Conservation (phyloP, 2,888 invertebrate genomes). For the Liodrosophila aerea region DNA sequence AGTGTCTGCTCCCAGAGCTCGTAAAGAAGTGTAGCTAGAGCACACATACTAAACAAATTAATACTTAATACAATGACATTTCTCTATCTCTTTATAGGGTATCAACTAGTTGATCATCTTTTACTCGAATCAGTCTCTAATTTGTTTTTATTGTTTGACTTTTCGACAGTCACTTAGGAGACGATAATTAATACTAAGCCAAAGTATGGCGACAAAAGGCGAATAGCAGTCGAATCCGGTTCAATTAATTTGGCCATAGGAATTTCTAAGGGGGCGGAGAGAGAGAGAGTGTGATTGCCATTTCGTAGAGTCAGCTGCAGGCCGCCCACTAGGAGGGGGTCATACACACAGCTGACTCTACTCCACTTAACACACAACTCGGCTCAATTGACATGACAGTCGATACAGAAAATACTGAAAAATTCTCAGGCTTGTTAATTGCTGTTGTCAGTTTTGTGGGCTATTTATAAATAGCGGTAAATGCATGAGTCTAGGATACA, state of each 20-base stretch:
- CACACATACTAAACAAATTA: too few species aligned
- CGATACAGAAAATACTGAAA: conserved; percentile 54
- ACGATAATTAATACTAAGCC: conserved; percentile 71
- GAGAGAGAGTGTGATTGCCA: conserved; percentile 57
- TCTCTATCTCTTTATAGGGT: conserved; percentile 4
- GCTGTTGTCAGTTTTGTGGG: conserved; percentile 65
- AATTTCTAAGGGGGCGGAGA: conserved; percentile 48
- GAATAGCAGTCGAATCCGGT: conserved; percentile 55
- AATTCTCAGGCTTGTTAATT: conserved; percentile 73
- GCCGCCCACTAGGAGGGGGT: conserved; percentile 28
- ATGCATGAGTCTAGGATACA: conserved; percentile 31
- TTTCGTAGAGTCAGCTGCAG: conserved; percentile 60
- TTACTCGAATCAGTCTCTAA: conserved; percentile 7
- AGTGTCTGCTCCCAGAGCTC: too few species aligned
- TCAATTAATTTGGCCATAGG: conserved; percentile 61
- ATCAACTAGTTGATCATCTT: not conserved
- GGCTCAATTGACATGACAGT: conserved; percentile 44
- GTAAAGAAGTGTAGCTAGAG: too few species aligned
- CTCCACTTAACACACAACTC: conserved; percentile 10
- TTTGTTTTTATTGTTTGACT: conserved; percentile 26
- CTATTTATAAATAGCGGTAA: conserved; percentile 65
- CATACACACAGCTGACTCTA: conserved; percentile 10
- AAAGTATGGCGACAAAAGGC: conserved; percentile 38
- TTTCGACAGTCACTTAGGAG: conserved; percentile 72
- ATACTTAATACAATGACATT: conserved; percentile 1